Evolutionary conservation across 2,113 vertebrate genomes (phyloP).

Genomic region (Phyllostomus hastatus): DNA sequence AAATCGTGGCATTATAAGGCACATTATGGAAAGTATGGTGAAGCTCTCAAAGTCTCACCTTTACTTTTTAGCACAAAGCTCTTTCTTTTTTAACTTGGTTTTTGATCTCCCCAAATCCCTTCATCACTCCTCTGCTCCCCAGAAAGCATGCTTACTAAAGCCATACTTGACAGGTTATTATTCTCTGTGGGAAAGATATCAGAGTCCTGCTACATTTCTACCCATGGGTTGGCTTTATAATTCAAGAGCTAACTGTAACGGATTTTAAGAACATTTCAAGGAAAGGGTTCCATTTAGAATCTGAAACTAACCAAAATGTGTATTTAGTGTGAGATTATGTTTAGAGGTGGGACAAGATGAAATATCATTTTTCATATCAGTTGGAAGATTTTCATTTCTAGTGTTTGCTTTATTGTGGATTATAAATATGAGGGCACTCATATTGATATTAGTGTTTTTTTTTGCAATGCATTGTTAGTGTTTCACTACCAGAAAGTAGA

Average conservation of each 20-base stretch:
- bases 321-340: background rate
- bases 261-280: slow-evolving; percentile 30
- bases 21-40: slow-evolving; percentile 17
- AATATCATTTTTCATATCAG: slow-evolving; percentile 10
- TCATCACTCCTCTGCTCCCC: background rate
- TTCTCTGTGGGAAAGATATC: background rate
- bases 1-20: slow-evolving; percentile 54
- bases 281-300: background rate
- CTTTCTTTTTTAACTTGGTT: background rate
- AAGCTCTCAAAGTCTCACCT: background rate
- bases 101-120: background rate
- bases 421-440: background rate
- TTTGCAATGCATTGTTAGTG: slow-evolving; percentile 21
- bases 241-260: background rate
- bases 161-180: background rate
- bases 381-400: slow-evolving; percentile 26
- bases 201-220: slow-evolving; percentile 35
- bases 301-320: slow-evolving; percentile 28
- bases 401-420: background rate
- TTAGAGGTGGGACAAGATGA: slow-evolving; percentile 48
- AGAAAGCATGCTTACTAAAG: background rate
- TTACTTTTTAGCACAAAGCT: background rate
- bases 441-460: slow-evolving; percentile 32
- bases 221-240: background rate
- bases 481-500: background rate